Evolutionary conservation across 2,797 vertebrate genomes (phyloP), one percentile per base, ranked within the genome.

Genomic region (Cheirogaleus major): DNA sequence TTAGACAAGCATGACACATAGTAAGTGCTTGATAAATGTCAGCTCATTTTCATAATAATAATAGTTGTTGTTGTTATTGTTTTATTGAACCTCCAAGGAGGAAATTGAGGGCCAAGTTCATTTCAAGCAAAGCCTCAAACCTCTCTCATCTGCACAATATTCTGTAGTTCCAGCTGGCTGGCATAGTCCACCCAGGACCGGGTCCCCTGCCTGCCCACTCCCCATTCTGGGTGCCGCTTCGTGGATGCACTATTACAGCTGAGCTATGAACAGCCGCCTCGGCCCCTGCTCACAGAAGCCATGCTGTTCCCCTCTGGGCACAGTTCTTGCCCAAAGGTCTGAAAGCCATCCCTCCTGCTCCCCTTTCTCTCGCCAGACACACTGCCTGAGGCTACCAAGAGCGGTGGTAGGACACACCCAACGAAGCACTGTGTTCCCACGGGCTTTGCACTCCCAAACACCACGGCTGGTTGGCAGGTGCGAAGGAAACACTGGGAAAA

Each of bases 21-120:
- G 30, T 82, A 91, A 95, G 45, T 23, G 32, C 69, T 91, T 84
- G 72, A 55, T 63, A 50, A 88, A 73, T n/a, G 10, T 65, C n/a
- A 69, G 23, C 38, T 76, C 23, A 7, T 20, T 83, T 92, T 72
- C 76, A n/a, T 69, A 73, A 92, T 35, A 63, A 61, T 52, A 55
- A 63, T 35, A n/a, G 45, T 57, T 45, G 11, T 30, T 79, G 45
- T 35, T 70, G 10, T 63, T 72, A 27, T 41, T 63, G 61, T 78
- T 93, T 92, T 61, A 87, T 78, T 81, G n/a, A 78, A 50, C 7
- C 59, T 91, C 52, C n/a, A 63, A 93, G 67, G 70, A 93, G n/a
- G 43, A 97, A 90, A 81, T 38, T n/a, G 23, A 96, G 4, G 25
- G 18, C 30, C 72, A 50, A 95, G 32, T 76, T 94, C 20, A 91